A percentile compares a stretch with the other conserved stretches of the same genome.
Conservation (phyloP, 2,113 vertebrate genomes). For the Ariopsis seemanni region DNA sequence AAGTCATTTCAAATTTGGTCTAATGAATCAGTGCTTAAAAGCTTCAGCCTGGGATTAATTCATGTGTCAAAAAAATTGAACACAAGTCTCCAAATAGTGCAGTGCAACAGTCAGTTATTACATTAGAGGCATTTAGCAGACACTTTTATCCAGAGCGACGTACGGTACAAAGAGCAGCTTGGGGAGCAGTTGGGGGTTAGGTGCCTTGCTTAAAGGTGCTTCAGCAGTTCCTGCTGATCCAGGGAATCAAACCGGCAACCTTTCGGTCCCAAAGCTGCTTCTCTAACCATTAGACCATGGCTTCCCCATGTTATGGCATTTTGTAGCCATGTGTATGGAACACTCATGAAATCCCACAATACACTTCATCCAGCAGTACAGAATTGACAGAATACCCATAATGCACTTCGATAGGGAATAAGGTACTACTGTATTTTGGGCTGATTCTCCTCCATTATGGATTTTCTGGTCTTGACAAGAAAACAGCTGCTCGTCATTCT, state of each 20-base stretch:
- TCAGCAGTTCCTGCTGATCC: too few species aligned
- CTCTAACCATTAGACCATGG: too few species aligned
- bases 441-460: not conserved
- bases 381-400: not conserved
- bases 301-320: not conserved
- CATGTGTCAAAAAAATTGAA: not conserved
- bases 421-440: not conserved
- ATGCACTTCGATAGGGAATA: not conserved
- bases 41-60: not conserved
- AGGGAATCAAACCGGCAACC: too few species aligned
- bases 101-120: not conserved
- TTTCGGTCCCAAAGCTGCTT: too few species aligned
- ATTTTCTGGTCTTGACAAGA: not conserved
- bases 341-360: not conserved
- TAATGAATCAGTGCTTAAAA: not conserved
- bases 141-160: too few species aligned
- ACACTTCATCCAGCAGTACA: not conserved
- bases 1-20: not conserved
- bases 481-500: not conserved
- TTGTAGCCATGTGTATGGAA: not conserved
- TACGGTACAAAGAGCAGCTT: too few species aligned
- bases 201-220: too few species aligned
- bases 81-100: not conserved
- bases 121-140: not conserved
- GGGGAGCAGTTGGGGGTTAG: too few species aligned